Conservation (phyloP, 2,888 invertebrate species). For the Metopia argyrocephala region DNA sequence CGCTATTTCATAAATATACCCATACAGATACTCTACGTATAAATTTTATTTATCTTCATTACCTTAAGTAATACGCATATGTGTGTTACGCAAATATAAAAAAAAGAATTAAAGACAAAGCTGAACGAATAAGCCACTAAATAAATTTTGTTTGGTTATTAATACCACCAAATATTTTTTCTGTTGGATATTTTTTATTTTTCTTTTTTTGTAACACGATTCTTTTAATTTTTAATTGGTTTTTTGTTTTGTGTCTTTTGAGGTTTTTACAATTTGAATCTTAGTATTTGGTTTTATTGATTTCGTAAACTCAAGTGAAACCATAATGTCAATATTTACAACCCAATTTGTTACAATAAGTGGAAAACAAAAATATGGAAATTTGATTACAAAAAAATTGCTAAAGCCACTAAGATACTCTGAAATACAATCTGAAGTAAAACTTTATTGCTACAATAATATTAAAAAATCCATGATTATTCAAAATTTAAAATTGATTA, state of each 20-base stretch:
- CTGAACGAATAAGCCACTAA: neutral
- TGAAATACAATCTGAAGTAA: neutral
- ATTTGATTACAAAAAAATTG: conserved; percentile 1
- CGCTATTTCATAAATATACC: too few species aligned
- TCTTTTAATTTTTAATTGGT: too few species aligned
- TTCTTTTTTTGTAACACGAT: too few species aligned
- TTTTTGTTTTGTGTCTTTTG: neutral
- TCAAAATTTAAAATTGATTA: too few species aligned
- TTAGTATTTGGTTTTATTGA: neutral
- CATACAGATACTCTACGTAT: too few species aligned
- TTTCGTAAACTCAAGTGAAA: neutral
- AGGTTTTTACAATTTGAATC: conserved; percentile 45
- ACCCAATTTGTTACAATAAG: conserved; percentile 6
- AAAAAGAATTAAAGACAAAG: neutral
- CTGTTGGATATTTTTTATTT: too few species aligned
- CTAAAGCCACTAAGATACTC: conserved; percentile 10
- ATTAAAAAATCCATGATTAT: neutral
- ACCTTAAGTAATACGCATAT: too few species aligned
- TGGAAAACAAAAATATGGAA: neutral
- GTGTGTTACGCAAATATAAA: neutral
- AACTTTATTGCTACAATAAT: neutral
- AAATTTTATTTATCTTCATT: too few species aligned
- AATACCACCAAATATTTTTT: too few species aligned
- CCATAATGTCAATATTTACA: conserved; percentile 2
- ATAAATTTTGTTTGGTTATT: neutral